Conservation (phyloP, 2,797 vertebrate species). For the Clamator glandarius region DNA sequence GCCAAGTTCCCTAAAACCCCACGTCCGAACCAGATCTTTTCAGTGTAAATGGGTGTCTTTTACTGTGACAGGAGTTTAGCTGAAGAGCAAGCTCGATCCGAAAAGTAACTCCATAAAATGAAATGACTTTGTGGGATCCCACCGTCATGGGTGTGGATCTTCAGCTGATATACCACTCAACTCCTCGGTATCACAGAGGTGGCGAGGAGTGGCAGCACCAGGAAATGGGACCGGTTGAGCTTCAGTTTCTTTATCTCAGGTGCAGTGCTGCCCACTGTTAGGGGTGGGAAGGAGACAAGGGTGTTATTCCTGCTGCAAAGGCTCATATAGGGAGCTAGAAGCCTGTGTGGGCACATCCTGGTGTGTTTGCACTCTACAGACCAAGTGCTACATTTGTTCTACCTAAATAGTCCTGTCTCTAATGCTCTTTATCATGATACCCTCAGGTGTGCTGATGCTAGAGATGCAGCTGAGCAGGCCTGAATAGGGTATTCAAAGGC, state of each 20-base stretch:
- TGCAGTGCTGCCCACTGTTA: neutral
- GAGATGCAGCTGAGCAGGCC: neutral
- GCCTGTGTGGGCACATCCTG: neutral
- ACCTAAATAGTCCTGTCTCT: neutral
- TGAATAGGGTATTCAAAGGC: neutral
- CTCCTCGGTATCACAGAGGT: neutral
- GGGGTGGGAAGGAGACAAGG: neutral
- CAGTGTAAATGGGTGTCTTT: neutral
- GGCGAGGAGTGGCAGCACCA: neutral
- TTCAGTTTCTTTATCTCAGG: neutral
- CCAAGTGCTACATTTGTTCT: accelerated
- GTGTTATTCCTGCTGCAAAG: neutral
- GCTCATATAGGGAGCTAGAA: neutral
- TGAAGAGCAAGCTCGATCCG: neutral
- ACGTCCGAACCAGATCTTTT: neutral
- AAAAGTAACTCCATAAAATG: neutral
- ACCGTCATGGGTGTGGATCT: neutral
- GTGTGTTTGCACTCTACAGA: accelerated
- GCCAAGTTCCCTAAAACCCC: neutral
- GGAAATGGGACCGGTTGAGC: neutral
- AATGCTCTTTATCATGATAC: neutral
- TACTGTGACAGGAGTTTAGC: neutral
- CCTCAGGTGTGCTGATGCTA: neutral
- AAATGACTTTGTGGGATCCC: neutral
- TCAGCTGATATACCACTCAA: neutral